These are phyloP conservation scores for Leptatherina wallacei DNA, from an alignment of 2,797 vertebrate species.

Conservation along the genomic window DNA sequence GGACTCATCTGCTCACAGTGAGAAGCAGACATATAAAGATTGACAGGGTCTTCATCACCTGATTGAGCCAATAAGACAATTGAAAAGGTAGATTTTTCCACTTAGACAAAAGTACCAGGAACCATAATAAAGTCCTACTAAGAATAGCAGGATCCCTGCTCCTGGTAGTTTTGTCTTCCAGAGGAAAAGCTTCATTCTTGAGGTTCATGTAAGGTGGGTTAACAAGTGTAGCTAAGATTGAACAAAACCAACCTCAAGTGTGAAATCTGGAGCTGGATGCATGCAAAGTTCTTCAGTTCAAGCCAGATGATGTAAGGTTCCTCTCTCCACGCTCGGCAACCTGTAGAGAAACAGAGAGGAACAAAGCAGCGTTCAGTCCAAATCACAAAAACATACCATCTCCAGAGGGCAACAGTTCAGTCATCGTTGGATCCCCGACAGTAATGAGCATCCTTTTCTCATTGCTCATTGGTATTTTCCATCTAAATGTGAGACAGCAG, in stretches of 20 bases:
- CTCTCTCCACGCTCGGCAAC: constrained; percentile 14
- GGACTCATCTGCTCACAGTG: neutral
- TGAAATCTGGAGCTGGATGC: constrained; percentile 11
- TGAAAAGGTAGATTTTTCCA: constrained; percentile 51
- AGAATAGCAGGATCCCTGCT: constrained; percentile 65
- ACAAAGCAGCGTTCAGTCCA: constrained; percentile 40
- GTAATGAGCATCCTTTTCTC: constrained; percentile 41
- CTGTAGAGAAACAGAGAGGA: constrained; percentile 48
- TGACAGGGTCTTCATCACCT: constrained; percentile 34
- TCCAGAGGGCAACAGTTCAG: constrained; percentile 50
- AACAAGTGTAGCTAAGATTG: neutral
- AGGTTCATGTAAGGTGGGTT: constrained; percentile 5
- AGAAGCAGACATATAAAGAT: neutral
- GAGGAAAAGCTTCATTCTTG: constrained; percentile 21
- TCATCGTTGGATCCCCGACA: constrained; percentile 35
- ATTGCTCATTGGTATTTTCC: constrained; percentile 60
- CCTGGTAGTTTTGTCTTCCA: constrained; percentile 48
- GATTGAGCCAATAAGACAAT: constrained; percentile 48
- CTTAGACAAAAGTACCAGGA: constrained; percentile 54
- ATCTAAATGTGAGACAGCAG: constrained; percentile 44
- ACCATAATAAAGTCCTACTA: constrained; percentile 52
- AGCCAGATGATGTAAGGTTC: constrained; percentile 40
- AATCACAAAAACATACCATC: constrained; percentile 63
- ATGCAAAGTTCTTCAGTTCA: constrained; percentile 2
- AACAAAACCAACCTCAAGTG: constrained; percentile 60